Evolutionary conservation across 2,888 invertebrate genomes (phyloP), one percentile per base, ranked within the genome.

Genomic region (Hydraecia micacea): DNA sequence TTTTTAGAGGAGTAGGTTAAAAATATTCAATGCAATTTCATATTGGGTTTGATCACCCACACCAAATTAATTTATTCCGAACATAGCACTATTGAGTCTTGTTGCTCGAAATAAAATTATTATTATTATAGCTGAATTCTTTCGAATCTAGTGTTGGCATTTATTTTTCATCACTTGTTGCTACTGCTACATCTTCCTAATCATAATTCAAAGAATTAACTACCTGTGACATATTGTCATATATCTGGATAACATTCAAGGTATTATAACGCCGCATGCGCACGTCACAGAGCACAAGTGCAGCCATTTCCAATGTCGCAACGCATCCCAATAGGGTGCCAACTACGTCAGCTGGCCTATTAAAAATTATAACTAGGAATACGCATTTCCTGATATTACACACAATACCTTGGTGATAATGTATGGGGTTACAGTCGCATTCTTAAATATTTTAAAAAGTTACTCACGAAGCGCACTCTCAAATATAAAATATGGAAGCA

Each of bases 301-400:
- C 69, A 79, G 46, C 28, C 39, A 80, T 79, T 69, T 73, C 58
- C 80, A 78, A 75, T 77, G 79, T 75, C 74, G 72, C 75, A 82
- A 77, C 66, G 32, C 75, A 86, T 79, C 68, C 58, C 68, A 74
- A 76, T 73, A 79, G 71, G 49, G 65, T 90, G 91, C 90, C 91
- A 90, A 92, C 55, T 91, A 87, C 91, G 89, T 88, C 86, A 86
- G 36, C 11, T 42, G 55, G 13, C 39, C 18, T 62, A 39, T 60
- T 36, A 2, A 32, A n/a, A 68, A 73, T 69, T 65, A 63, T 32
- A 36, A 52, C 36, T 46, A n/a, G 42, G 15, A 13, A 67, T 39
- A 32, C 15, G 32, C 13, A 52, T 58, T 72, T 55, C 32, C 60
- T 73, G 55, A 60, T 60, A 25, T 39, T 49, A 13, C 21, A 18